Evolutionary conservation across 2,113 vertebrate species (phyloP).

Genomic region (Phylloscopus trochilus): DNA sequence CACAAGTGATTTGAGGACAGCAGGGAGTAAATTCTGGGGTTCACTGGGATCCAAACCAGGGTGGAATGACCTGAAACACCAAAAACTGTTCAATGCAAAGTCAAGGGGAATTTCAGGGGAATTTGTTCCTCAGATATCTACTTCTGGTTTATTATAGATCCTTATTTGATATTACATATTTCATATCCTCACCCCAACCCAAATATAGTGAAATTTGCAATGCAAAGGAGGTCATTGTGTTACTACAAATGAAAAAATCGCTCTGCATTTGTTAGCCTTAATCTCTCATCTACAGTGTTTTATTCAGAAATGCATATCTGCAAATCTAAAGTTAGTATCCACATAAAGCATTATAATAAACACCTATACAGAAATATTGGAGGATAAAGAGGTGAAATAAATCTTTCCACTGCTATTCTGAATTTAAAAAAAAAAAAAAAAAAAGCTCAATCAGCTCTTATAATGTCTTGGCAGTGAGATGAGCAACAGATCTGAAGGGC

Average conservation of each 20-base stretch:
- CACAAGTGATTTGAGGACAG: not conserved
- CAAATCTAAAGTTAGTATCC: conserved; percentile 37
- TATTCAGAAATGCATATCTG: conserved; percentile 40
- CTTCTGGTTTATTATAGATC: not conserved
- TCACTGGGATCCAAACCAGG: not conserved
- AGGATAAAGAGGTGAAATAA: conserved; percentile 22
- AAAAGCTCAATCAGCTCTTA: not conserved
- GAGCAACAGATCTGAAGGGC: not conserved
- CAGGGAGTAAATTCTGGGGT: not conserved
- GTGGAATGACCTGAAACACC: not conserved
- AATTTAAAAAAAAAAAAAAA: not conserved
- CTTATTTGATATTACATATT: conserved; percentile 53
- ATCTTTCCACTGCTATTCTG: not conserved
- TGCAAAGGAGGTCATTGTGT: conserved; percentile 43
- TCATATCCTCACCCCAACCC: not conserved
- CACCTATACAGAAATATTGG: not conserved
- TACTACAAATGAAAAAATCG: conserved; percentile 44
- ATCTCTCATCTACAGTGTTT: conserved; percentile 45
- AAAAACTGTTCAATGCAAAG: not conserved
- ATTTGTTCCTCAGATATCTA: not conserved
- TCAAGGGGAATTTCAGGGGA: not conserved
- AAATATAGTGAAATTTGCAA: conserved; percentile 45
- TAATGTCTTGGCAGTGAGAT: not conserved
- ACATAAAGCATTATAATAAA: conserved; percentile 18
- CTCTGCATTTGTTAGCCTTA: conserved; percentile 37